Evolutionary conservation across 2,797 vertebrate species (phyloP), one percentile per base, ranked within the genome.

Genomic region (Myotis planiceps): DNA sequence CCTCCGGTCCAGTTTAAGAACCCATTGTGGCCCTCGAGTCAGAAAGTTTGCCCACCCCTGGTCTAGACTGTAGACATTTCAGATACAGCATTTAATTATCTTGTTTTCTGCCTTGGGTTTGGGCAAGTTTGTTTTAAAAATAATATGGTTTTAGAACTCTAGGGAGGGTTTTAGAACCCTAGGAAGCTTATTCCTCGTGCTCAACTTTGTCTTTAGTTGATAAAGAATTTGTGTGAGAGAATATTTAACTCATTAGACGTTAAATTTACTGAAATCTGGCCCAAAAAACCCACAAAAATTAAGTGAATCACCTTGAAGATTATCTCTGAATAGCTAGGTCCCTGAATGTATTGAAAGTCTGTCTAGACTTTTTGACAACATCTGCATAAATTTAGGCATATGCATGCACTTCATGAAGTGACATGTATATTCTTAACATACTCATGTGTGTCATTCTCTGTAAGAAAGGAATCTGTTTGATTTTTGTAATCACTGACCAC

Each of bases 291-390:
- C 4, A 45, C 55, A 1, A 58, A 39, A 86, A 13, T 85, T 23
- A 37, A 45, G 15, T 51, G 55, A 75, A 69, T 94, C 79, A 29
- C 27, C 16, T 47, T 79, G n/a, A n/a, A 72, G 49, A 91, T 89
- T 82, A 78, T 93, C 25, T 92, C 49, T 97, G 83, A 79, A 34
- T 93, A 81, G 29, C 58, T 90, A 60, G 34, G 18, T 94, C 84
- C 39, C 23, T 82, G 37, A 76, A 39, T 95, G 2, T 34, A 51
- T 81, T 90, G 82, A 72, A 90, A 92, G 92, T 49, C 78, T 55
- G 12, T 55, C 60, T 88, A 75, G 34, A 55, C 29, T 69, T 81
- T 51, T 37, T 72, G 75, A 72, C 23, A 60, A 42, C 93, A 93
- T 92, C 80, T 90, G 25, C 3, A 58, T 96, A 55, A 68, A 71